These are phyloP conservation scores for Dicyrtoma fusca DNA, from an alignment of 2,888 invertebrate genomes.

Conservation along the genomic window DNA sequence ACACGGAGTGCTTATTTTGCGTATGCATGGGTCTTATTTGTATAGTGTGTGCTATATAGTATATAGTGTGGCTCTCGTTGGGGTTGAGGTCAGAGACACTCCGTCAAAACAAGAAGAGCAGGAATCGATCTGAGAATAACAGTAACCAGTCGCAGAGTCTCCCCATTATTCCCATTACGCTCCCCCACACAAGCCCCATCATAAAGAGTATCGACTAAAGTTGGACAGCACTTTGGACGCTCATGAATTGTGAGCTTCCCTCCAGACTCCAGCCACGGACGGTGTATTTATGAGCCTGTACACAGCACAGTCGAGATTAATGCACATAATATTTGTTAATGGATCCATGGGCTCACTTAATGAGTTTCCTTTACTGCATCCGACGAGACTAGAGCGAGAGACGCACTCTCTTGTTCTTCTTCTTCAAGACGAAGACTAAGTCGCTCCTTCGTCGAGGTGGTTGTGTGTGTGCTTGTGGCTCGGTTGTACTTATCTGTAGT, in stretches of 20 bases:
- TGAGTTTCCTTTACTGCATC: conserved; percentile 13
- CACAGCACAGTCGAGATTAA: conserved; percentile 22
- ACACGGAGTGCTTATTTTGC: neutral
- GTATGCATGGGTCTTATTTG: neutral
- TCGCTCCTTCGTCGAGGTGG: no score
- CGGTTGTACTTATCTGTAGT: no score
- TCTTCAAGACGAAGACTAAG: no score
- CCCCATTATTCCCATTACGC: neutral
- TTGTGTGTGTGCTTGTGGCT: no score
- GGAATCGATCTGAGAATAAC: conserved; percentile 25
- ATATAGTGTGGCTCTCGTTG: no score
- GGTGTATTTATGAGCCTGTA: conserved; percentile 5
- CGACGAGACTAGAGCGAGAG: neutral
- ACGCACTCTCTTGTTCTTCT: neutral
- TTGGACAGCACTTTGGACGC: no score
- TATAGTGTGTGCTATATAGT: no score
- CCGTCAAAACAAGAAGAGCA: conserved; percentile 22
- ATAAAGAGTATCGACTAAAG: no score
- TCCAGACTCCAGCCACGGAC: neutral
- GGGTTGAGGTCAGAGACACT: conserved; percentile 33
- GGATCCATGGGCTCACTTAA: conserved; percentile 15
- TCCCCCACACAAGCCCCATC: no score
- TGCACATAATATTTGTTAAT: conserved; percentile 28
- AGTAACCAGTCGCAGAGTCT: conserved; percentile 8
- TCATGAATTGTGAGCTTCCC: no score